Base-by-base conservation (phyloP, 2,797 vertebrate genomes). In the Gallirallus australis region DNA sequence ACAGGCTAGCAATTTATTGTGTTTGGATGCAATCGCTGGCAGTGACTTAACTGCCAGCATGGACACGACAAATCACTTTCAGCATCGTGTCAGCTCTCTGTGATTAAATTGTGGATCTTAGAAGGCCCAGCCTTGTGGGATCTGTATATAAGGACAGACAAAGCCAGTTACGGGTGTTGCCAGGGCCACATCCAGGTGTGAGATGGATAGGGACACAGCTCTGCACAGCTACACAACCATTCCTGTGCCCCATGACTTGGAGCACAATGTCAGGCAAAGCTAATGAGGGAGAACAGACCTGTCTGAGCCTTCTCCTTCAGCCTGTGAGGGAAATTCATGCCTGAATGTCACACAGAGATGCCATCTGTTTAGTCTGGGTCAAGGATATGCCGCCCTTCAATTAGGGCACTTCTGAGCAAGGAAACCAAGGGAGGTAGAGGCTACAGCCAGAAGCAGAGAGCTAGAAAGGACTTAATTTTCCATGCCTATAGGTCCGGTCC, bases 31-130 rank as follows among this genome's bases (percentile, higher is more conserved):
- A 89, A 90, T 59, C 77, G 71, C 94, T 93, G 93, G 91, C 96
- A 94, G 94, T 92, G 88, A 92, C 91, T 95, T 95, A 92, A 82
- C 86, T 77, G 81, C 90, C 88, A 93, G 86, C 70, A 90, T 93
- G 91, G 96, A 88, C 80, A 89, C 37, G 4, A 94, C 94, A 96
- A 97, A 97, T 95, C 90, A 96, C 71, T 89, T 90, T 89, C 83
- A 93, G 78, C 78, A 90, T 68, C 88, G 5, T 82, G 93, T 97
- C 95, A 95, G 64, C 30, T 77, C 66, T 93, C 81, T 93, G 80
- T 95, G 93, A 96, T 96, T 96, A 95, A 94, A 96, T 8, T 73
- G 90, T 71, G 83, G 48, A 80, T 95, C 83, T 96, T 78, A 94
- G 81, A 93, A 85, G 86, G 78, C 64, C 60, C 31, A 48, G 57